Percentiles rank a stretch among this genome's conserved stretches.
phyloP scores from a whole-genome alignment of 2,113 vertebrate species.

The Ctenodactylus gundi region DNA sequence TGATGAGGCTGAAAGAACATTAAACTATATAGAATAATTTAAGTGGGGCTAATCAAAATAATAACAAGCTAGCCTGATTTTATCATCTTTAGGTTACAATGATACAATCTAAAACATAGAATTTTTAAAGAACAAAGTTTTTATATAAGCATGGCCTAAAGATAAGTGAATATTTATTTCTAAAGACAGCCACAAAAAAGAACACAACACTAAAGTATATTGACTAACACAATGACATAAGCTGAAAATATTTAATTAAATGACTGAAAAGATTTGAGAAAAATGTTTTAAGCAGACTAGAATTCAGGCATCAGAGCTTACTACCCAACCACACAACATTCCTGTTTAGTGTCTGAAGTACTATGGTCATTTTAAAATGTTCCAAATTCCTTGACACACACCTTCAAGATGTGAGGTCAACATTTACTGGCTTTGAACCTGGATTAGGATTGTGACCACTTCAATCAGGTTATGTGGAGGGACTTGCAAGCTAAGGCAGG shows the following conservation, averaged over 20 bases:
- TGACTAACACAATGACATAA: background rate
- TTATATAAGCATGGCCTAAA: slow-evolving; percentile 11
- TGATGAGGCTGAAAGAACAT: slow-evolving; percentile 5
- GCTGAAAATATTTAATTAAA: background rate
- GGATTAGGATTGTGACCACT: background rate
- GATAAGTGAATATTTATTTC: background rate
- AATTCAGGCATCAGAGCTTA: background rate
- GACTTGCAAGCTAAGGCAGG: background rate
- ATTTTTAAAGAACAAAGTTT: slow-evolving; percentile 23
- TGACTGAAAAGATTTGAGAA: background rate
- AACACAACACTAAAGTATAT: background rate
- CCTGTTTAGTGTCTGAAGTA: background rate
- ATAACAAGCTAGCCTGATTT: background rate
- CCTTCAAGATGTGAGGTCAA: background rate
- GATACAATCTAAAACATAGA: slow-evolving; percentile 13
- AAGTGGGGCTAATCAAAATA: background rate
- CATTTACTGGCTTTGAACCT: background rate
- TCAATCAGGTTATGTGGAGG: background rate
- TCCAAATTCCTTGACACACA: background rate
- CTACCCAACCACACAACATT: background rate
- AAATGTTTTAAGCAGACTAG: background rate
- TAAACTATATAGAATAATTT: slow-evolving; percentile 8
- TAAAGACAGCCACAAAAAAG: background rate
- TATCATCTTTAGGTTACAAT: background rate
- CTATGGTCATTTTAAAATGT: background rate